Percentiles rank a stretch among this genome's conserved stretches.
These are phyloP conservation scores for Leptatherina wallacei DNA, from an alignment of 2,797 vertebrate genomes.

Conservation along the genomic window DNA sequence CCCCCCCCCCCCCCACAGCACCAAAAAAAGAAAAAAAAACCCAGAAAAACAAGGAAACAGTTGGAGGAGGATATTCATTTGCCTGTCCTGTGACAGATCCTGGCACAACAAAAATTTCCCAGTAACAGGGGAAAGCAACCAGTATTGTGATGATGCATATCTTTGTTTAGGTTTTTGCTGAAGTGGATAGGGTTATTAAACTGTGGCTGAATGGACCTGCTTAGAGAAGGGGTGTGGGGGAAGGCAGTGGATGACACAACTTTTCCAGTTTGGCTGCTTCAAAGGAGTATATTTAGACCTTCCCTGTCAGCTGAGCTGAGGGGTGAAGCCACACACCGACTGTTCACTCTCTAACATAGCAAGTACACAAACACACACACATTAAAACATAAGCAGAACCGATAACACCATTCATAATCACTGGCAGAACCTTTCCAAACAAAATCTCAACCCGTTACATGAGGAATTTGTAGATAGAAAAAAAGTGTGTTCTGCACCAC, in stretches of 20 bases:
- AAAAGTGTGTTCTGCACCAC: constrained; percentile 13
- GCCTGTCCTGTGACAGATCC: neutral
- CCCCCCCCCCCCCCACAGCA: no score
- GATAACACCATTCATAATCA: constrained; percentile 22
- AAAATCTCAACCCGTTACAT: constrained; percentile 6
- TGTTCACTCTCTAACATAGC: constrained; percentile 1
- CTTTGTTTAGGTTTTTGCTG: constrained; percentile 26
- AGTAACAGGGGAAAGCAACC: neutral
- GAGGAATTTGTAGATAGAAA: neutral
- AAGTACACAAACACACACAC: neutral
- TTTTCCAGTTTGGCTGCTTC: constrained; percentile 70
- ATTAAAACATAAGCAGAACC: neutral
- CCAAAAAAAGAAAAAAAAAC: neutral
- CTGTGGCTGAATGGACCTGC: constrained; percentile 42
- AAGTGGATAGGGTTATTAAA: constrained; percentile 37
- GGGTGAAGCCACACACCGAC: constrained; percentile 32
- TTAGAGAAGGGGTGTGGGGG: constrained; percentile 44
- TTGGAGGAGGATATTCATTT: neutral
- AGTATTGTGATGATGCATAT: constrained; percentile 6
- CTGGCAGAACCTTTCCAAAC: constrained; percentile 15
- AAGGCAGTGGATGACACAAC: constrained; percentile 46
- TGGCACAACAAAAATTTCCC: neutral
- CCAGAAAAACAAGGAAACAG: neutral
- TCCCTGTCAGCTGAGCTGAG: constrained; percentile 65
- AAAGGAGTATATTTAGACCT: constrained; percentile 71